phyloP scores from a whole-genome alignment of 2,113 vertebrate genomes.

The Laticauda colubrina region DNA sequence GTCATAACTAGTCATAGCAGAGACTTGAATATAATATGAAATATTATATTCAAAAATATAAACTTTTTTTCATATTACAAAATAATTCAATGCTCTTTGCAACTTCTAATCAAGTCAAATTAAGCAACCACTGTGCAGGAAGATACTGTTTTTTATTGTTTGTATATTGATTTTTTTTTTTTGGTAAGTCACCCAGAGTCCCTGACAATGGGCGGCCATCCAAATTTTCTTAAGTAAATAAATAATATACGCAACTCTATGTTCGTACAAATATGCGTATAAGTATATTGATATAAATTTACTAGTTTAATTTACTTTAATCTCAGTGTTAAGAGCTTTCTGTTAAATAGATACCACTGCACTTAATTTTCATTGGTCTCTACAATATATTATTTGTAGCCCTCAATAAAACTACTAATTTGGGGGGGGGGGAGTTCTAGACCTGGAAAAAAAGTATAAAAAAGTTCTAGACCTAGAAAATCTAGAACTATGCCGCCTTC shows the following conservation, averaged over 20 bases:
- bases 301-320: neutral
- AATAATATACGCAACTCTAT: neutral
- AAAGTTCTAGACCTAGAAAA: no score
- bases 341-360: neutral
- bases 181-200: neutral
- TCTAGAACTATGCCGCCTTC: no score
- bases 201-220: neutral
- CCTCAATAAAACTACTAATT: neutral
- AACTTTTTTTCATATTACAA: neutral
- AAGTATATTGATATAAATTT: neutral
- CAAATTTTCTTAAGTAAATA: neutral
- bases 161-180: neutral
- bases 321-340: neutral
- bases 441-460: no score
- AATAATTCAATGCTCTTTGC: neutral
- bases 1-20: neutral
- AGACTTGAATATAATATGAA: neutral
- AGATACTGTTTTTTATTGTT: neutral
- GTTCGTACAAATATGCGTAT: neutral
- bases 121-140: neutral
- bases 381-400: neutral
- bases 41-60: neutral
- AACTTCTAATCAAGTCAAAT: neutral
- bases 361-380: neutral
- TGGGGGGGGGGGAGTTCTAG: neutral